A percentile compares a stretch with the other conserved stretches of the same genome.
Evolutionary conservation across 2,797 vertebrate species (phyloP).

Genomic region (Lepidocolaptes lacrymiger): DNA sequence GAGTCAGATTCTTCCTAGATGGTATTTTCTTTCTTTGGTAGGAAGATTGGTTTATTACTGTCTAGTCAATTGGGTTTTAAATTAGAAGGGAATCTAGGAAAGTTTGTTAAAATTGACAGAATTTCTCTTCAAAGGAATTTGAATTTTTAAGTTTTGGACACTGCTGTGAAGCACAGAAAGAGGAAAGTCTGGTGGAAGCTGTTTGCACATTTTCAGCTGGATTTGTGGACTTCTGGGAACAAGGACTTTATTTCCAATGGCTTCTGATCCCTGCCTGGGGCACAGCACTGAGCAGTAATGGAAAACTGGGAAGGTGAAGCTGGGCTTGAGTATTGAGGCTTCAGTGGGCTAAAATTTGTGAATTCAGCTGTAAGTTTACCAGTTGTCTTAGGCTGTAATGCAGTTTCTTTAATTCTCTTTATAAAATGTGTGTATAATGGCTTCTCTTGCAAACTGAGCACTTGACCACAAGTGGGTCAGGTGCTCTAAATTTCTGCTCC

Average conservation of each 20-base stretch:
- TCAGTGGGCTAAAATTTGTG: not conserved
- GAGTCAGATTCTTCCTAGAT: accelerated
- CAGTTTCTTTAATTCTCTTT: not conserved
- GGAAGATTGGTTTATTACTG: not conserved
- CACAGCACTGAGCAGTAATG: not conserved
- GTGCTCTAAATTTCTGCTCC: not conserved
- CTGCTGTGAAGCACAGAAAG: not conserved
- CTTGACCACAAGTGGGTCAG: not conserved
- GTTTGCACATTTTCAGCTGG: not conserved
- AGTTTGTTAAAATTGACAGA: not conserved
- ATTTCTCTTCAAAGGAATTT: too few species aligned
- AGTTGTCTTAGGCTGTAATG: not conserved
- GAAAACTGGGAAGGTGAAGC: not conserved
- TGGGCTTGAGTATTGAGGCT: not conserved
- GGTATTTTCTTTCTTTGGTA: accelerated
- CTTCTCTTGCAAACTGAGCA: not conserved
- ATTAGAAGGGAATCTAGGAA: not conserved
- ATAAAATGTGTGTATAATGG: not conserved
- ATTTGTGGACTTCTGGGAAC: not conserved
- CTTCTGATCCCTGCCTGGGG: not conserved
- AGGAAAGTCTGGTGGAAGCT: not conserved
- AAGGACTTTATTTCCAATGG: not conserved
- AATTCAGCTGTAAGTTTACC: not conserved
- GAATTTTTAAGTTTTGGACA: accelerated
- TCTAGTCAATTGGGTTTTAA: not conserved